Conservation (phyloP, 2,797 vertebrate genomes). For the Botia kubotai region DNA sequence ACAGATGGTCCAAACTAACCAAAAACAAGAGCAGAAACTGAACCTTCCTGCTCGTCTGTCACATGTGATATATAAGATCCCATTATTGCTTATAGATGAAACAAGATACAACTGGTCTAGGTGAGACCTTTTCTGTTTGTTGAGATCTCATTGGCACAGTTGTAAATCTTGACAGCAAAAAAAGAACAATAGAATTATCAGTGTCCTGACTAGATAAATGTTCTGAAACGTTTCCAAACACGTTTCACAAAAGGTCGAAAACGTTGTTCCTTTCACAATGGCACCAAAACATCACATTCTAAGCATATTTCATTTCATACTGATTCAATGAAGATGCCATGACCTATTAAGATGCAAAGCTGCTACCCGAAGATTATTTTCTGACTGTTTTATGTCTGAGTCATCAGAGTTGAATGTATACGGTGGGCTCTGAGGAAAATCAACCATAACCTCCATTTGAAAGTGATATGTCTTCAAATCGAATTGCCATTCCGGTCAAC, state of each 20-base stretch:
- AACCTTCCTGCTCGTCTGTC: neutral
- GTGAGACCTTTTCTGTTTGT: neutral
- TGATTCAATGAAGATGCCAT: neutral
- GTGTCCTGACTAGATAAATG: neutral
- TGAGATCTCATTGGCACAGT: neutral
- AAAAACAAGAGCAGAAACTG: neutral
- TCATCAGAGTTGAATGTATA: neutral
- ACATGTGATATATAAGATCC: neutral
- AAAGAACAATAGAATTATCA: neutral
- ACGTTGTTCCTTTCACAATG: too few species aligned
- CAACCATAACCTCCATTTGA: neutral
- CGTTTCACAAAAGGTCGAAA: neutral
- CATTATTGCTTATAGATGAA: neutral
- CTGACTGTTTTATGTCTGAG: slow-evolving; percentile 2
- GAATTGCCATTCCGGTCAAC: neutral
- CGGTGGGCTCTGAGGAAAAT: neutral
- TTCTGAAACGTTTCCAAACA: neutral
- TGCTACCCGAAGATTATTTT: neutral
- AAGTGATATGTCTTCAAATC: neutral
- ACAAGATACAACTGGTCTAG: neutral
- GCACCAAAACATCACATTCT: neutral
- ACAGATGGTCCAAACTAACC: slow-evolving; percentile 15
- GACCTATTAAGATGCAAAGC: neutral
- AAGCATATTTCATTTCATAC: neutral
- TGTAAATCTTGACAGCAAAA: neutral